Evolutionary conservation across 2,797 vertebrate species (phyloP).

Genomic region (Luscinia luscinia): DNA sequence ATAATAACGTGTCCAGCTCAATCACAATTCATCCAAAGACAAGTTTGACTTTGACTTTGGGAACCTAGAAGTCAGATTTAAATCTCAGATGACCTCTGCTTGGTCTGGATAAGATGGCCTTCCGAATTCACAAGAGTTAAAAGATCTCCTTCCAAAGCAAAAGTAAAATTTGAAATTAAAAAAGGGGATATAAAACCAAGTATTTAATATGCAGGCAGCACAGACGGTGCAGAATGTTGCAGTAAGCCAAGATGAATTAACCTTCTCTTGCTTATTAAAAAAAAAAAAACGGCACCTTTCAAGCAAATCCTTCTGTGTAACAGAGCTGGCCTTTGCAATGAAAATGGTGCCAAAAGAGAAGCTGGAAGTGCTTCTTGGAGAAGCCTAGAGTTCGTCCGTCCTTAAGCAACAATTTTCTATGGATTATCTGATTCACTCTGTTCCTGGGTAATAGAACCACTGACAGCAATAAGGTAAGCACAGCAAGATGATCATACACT

Average conservation of each 20-base stretch:
- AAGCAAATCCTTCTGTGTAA: constrained; percentile 43
- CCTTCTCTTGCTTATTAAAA: background rate
- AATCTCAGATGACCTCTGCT: background rate
- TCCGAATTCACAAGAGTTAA: background rate
- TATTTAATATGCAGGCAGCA: constrained; percentile 39
- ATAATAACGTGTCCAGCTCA: background rate
- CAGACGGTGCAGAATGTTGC: constrained; percentile 9
- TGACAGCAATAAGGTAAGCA: background rate
- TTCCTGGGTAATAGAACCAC: background rate
- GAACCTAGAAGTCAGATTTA: background rate
- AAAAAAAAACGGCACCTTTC: constrained; percentile 17
- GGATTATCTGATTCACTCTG: background rate
- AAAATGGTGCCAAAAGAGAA: constrained; percentile 24
- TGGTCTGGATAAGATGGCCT: background rate
- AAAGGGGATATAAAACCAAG: background rate
- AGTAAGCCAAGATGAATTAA: constrained; percentile 41
- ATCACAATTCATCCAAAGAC: background rate
- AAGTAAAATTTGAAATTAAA: background rate
- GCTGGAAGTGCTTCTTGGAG: background rate
- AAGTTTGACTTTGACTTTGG: background rate
- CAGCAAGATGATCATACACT: background rate
- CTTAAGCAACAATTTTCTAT: background rate
- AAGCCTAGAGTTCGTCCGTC: background rate
- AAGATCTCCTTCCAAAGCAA: background rate
- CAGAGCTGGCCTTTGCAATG: background rate